phyloP scores from a whole-genome alignment of 2,888 invertebrate genomes.

The Mayetiola destructor region DNA sequence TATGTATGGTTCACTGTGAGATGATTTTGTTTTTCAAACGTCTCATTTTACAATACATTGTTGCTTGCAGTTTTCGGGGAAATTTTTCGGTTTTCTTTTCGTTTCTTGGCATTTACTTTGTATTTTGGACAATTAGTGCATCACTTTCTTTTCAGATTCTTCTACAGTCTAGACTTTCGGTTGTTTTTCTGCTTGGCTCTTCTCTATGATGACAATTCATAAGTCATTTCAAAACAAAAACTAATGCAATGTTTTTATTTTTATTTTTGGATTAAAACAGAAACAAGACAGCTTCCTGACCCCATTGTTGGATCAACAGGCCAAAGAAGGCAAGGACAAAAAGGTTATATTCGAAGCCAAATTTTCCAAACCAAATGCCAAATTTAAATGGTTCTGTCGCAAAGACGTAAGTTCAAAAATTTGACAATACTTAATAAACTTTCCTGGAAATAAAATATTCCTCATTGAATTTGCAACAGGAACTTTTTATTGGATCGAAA shows the following conservation, averaged over 20 bases:
- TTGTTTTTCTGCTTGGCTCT: background rate
- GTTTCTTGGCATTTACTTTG: too few relatives aligned
- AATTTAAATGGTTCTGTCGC: constrained; percentile 82
- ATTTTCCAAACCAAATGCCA: constrained; percentile 92
- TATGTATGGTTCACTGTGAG: too few relatives aligned
- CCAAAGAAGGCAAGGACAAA: constrained; percentile 92
- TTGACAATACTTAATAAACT: background rate
- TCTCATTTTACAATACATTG: too few relatives aligned
- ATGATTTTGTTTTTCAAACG: too few relatives aligned
- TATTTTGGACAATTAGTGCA: background rate
- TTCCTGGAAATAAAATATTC: too few relatives aligned
- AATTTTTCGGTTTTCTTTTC: too few relatives aligned
- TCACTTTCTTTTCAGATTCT: background rate
- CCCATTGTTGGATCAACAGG: constrained; percentile 85
- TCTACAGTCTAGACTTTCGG: background rate
- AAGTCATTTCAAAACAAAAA: background rate
- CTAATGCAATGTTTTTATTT: constrained; percentile 17
- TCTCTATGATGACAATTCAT: background rate
- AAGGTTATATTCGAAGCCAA: constrained; percentile 84
- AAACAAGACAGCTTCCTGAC: constrained; percentile 90
- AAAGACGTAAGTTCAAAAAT: constrained; percentile 70
- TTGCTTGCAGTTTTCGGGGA: too few relatives aligned
- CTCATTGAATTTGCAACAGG: constrained; percentile 39
- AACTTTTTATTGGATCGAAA: constrained; percentile 89
- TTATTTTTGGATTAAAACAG: constrained; percentile 38